Evolutionary conservation across 2,888 invertebrate genomes (phyloP), one percentile per base, ranked within the genome.

Genomic region (Drosophila diplacantha): DNA sequence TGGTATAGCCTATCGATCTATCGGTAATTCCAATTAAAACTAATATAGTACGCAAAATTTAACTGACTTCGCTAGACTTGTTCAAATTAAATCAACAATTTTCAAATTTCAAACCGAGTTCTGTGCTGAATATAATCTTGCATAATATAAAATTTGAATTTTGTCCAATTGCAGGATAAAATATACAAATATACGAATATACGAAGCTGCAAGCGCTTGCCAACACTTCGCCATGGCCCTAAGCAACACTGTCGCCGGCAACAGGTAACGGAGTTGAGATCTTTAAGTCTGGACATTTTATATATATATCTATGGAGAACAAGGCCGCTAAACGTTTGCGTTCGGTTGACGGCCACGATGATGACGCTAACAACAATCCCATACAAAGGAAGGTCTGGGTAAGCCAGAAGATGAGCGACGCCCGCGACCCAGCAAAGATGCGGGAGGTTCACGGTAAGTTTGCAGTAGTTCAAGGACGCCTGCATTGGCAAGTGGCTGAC

Each of bases 401-500:
- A 0, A 83, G 71, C 58, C 73, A 86, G 20, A 85, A 78, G 43
- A 60, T 85, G 0, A 56, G 62, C 11, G 74, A 85, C 12, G 59
- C 69, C 0, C 68, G 66, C 5, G 76, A 85, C 47, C 55, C 62
- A 1, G 69, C 63, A 3, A 85, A 83, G 74, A 85, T 85, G 84
- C 78, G 74, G 46, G 68, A 75, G 32, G 73, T 85, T 3, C 76
- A 85, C 32, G 83, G 85, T 86, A 54, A 61, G 71, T 66, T 3
- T 6, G 9, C 29, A 9, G 29, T 11, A 29, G 29, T 29, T 11
- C 11, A 11, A 9, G 29, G 29, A 29, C 26, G 26, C 26, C 26
- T 29, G 9, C 24, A 7, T 26, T 8, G n/a, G 9, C 6, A 26
- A 26, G 26, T 7, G 24, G 8, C 26, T 9, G 3, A 26, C 3